phyloP scores from a whole-genome alignment of 2,797 vertebrate genomes.

The Sebastes jordani region DNA sequence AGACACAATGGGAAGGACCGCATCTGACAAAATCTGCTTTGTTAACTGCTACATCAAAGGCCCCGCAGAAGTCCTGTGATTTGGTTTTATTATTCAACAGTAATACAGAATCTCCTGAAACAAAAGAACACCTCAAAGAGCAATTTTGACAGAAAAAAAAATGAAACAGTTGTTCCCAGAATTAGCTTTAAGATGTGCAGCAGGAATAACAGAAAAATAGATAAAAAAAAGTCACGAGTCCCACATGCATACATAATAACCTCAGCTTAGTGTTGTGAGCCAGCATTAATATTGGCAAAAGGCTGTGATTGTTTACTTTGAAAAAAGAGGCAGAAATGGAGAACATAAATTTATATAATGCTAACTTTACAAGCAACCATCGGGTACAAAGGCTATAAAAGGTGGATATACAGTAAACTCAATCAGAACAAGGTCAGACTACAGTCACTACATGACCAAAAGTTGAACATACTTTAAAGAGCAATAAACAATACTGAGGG shows the following conservation, averaged over 20 bases:
- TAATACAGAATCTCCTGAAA: constrained; percentile 1
- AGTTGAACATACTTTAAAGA: constrained; percentile 6
- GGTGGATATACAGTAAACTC: constrained; percentile 5
- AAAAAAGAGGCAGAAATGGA: background rate
- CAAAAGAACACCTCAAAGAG: background rate
- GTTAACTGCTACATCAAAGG: constrained; percentile 7
- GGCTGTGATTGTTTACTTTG: background rate
- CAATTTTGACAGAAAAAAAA: background rate
- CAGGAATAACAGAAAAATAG: background rate
- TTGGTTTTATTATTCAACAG: constrained; percentile 16
- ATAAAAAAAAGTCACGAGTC: background rate
- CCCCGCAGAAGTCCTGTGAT: background rate
- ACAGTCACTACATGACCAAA: background rate
- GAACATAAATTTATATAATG: background rate
- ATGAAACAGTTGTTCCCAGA: background rate
- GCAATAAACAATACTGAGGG: background rate
- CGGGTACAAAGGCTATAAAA: constrained; percentile 1
- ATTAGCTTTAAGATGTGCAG: background rate
- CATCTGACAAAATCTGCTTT: constrained; percentile 6
- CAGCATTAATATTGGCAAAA: background rate
- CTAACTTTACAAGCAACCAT: background rate
- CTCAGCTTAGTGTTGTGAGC: background rate
- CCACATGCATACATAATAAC: background rate
- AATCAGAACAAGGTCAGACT: constrained; percentile 5
- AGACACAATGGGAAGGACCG: background rate